A percentile compares a stretch with the other conserved stretches of the same genome.
Conservation (phyloP, 1,140 invertebrate genomes). For the Semibalanus balanoides region DNA sequence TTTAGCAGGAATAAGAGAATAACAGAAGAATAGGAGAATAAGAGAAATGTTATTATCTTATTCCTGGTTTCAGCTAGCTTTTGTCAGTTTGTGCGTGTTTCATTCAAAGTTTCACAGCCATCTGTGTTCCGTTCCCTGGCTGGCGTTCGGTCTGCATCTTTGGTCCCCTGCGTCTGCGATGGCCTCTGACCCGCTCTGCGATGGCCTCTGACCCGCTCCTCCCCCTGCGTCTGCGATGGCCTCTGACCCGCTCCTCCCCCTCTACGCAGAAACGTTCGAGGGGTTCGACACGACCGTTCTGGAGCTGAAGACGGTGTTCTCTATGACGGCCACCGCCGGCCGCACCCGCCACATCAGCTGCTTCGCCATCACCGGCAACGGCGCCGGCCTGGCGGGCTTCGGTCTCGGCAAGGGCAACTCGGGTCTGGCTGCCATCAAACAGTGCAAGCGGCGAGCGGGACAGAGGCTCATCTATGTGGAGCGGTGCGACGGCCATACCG, state of each 20-base stretch:
- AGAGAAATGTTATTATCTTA: too few relatives aligned
- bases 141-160: too few relatives aligned
- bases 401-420: slow-evolving; percentile 45
- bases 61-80: too few relatives aligned
- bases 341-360: slow-evolving; percentile 48
- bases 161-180: neutral
- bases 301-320: slow-evolving; percentile 57
- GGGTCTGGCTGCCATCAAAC: slow-evolving; percentile 43
- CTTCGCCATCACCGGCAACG: slow-evolving; percentile 73
- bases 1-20: too few relatives aligned
- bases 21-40: too few relatives aligned
- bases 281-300: slow-evolving; percentile 77
- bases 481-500: slow-evolving; percentile 65
- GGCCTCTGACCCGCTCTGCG: too few relatives aligned
- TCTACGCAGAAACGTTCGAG: slow-evolving; percentile 54
- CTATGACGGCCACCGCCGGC: slow-evolving; percentile 76
- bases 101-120: too few relatives aligned
- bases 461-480: slow-evolving; percentile 71
- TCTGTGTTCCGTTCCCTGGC: too few relatives aligned
- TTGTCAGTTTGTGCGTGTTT: too few relatives aligned
- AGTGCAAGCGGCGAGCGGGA: slow-evolving; percentile 70
- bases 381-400: slow-evolving; percentile 72
- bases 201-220: neutral
- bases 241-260: neutral
- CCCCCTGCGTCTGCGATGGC: neutral